Evolutionary conservation across 2,113 vertebrate genomes (phyloP), one percentile per base, ranked within the genome.

Genomic region (Notarius quadriscutis): DNA sequence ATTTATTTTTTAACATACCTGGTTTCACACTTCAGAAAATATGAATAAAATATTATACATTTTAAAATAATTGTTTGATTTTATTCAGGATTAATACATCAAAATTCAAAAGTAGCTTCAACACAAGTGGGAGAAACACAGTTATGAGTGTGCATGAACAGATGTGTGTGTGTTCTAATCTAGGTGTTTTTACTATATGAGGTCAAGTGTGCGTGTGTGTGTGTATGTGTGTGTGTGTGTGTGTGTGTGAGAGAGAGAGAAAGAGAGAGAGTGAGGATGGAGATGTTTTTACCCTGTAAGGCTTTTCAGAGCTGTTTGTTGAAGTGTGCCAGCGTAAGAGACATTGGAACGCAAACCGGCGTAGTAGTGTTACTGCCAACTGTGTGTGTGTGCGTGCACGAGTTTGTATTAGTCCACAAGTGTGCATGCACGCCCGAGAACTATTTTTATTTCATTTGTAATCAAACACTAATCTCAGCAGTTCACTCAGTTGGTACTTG

Each of bases 241-340:
- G 25, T 65, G 41, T 25, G 22, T 53, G 62, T n/a, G 27, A 72
- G 14, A 72, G 69, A 67, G 67, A 34, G 27, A 72, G 60, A 58
- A 10, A 17, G 71, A 48, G 17, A 10, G 8, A 12, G 27, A 11
- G 34, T 25, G 48, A 78, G 17, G 50, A 25, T 15, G 17, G 41
- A 80, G n/a, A 58, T 84, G 83, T 84, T 84, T 84, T 84, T 84
- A 84, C 83, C 83, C 67, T 84, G 67, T 84, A 84, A 84, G 83
- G 83, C 30, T 34, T 84, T 84, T 84, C 53, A 58, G 41, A 84
- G 27, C 83, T 84, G 67, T 84, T 55, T 74, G 67, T 41, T 74
- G 50, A 57, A 71, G 65, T 71, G 82, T 84, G 82, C 65, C 63
- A 71, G 65, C 9, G 5, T 71, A 20, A 84, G 62, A 67, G 82